phyloP scores from a whole-genome alignment of 2,113 vertebrate genomes.

The Podilymbus podiceps region DNA sequence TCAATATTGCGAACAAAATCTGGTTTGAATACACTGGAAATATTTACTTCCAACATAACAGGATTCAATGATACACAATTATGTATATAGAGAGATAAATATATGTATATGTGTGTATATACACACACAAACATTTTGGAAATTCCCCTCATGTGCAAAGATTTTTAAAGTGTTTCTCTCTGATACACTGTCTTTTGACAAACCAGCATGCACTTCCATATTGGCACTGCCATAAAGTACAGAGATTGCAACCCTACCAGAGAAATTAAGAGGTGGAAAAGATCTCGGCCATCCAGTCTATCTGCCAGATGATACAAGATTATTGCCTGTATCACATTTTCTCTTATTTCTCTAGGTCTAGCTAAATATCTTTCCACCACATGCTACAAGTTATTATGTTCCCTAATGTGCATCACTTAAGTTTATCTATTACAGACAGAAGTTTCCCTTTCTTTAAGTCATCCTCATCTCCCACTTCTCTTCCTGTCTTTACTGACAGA shows the following conservation, averaged over 20 bases:
- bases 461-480: background rate
- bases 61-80: background rate
- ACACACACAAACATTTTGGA: background rate
- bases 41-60: background rate
- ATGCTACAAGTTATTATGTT: background rate
- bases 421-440: background rate
- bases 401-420: background rate
- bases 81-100: background rate
- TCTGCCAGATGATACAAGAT: background rate
- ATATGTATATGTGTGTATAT: background rate
- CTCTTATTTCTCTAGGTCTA: background rate
- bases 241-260: background rate
- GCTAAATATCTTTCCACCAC: background rate
- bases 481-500: background rate
- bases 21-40: background rate
- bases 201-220: background rate
- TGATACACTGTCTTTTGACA: background rate
- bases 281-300: background rate
- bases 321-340: background rate
- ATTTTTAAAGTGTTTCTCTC: background rate
- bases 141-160: background rate
- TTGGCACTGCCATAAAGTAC: background rate
- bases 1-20: background rate
- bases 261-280: background rate
- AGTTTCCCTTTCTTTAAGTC: background rate